Evolutionary conservation across 2,888 invertebrate genomes (phyloP).

Genomic region (Erebia aethiops): DNA sequence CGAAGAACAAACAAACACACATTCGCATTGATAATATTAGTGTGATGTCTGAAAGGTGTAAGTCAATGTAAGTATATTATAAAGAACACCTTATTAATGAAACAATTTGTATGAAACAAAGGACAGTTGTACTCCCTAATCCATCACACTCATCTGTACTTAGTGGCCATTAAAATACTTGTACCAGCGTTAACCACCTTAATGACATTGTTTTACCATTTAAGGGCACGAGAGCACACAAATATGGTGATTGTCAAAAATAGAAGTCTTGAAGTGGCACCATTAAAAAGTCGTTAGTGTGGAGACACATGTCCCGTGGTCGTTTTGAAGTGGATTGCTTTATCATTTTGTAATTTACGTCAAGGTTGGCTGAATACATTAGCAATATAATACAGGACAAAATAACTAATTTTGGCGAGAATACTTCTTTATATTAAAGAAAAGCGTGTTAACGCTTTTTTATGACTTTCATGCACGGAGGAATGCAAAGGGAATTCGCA

Average conservation of each 20-base stretch:
- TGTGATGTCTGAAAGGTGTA: too few relatives aligned
- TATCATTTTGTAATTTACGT: conserved; percentile 12
- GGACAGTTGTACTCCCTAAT: conserved; percentile 11
- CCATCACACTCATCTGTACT: not conserved
- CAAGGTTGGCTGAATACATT: conserved; percentile 3
- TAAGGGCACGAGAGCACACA: conserved; percentile 12
- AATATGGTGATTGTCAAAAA: conserved; percentile 27
- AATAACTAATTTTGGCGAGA: not conserved
- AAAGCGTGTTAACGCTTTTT: too few relatives aligned
- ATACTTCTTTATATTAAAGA: not conserved
- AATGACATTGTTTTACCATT: conserved; percentile 28
- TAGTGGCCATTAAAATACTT: conserved; percentile 15
- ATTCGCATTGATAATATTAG: too few relatives aligned
- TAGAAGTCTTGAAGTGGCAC: conserved; percentile 19
- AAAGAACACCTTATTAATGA: not conserved
- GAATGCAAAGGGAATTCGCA: too few relatives aligned
- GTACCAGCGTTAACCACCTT: conserved; percentile 19
- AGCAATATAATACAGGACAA: not conserved
- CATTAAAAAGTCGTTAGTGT: conserved; percentile 37
- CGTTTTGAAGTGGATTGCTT: conserved; percentile 28
- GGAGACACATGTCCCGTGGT: conserved; percentile 31
- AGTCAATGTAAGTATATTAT: not conserved
- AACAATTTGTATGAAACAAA: not conserved
- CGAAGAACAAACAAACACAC: too few relatives aligned
- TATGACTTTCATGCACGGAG: too few relatives aligned